Evolutionary conservation across 2,797 vertebrate species (phyloP).

Genomic region (Alosa sapidissima): DNA sequence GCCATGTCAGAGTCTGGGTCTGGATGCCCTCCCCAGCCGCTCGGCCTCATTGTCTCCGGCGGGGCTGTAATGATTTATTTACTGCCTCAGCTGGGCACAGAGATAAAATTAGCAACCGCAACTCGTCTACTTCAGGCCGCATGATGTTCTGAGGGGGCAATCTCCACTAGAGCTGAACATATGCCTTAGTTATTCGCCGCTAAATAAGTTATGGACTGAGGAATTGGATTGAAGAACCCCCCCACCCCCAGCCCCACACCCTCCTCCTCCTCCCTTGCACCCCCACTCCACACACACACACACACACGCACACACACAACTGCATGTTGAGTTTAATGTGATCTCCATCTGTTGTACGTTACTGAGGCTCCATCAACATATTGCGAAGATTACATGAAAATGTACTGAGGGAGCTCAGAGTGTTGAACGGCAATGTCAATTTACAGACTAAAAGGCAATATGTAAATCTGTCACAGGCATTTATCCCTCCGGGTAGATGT

Average conservation of each 20-base stretch:
- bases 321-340: slow-evolving; percentile 3
- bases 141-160: slow-evolving; percentile 23
- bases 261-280: neutral
- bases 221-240: neutral
- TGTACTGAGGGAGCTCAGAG: neutral
- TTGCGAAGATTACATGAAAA: neutral
- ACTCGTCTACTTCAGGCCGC: slow-evolving; percentile 30
- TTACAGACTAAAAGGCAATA: slow-evolving; percentile 4
- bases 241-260: neutral
- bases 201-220: slow-evolving; percentile 39
- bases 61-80: slow-evolving; percentile 65
- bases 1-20: slow-evolving; percentile 24
- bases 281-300: neutral
- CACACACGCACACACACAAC: neutral
- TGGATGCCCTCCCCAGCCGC: slow-evolving; percentile 33
- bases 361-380: neutral
- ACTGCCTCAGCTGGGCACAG: slow-evolving; percentile 48
- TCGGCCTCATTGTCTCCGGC: slow-evolving; percentile 60
- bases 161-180: slow-evolving; percentile 39
- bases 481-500: neutral
- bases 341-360: slow-evolving; percentile 15
- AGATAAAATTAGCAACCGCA: slow-evolving; percentile 56
- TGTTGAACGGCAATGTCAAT: neutral
- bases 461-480: neutral
- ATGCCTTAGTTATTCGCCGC: slow-evolving; percentile 20